Conservation (phyloP, 2,888 invertebrate genomes). For the Emesis russula region DNA sequence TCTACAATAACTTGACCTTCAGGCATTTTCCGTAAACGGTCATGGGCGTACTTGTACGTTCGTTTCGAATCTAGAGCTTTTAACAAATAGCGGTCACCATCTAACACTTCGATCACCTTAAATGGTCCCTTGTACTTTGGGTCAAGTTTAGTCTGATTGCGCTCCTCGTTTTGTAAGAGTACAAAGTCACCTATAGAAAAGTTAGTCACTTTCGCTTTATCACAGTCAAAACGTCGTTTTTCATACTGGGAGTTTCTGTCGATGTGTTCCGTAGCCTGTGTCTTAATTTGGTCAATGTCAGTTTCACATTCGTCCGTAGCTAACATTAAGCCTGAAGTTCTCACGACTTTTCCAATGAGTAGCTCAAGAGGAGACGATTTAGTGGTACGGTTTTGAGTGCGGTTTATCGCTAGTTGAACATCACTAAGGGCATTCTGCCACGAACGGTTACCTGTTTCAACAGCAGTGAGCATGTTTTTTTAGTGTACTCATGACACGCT, state of each 20-base stretch:
- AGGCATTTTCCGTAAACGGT: constrained; percentile 49
- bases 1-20: no score
- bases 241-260: no score
- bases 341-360: neutral
- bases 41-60: constrained; percentile 77
- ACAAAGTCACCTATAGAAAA: no score
- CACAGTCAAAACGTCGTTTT: no score
- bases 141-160: constrained; percentile 43
- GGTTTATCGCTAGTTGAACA: constrained; percentile 1
- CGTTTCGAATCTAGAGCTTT: constrained; percentile 66
- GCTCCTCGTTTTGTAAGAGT: neutral
- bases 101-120: constrained; percentile 62
- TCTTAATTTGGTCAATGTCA: no score
- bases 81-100: constrained; percentile 60
- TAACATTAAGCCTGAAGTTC: neutral
- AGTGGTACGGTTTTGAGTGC: neutral
- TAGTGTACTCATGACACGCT: no score
- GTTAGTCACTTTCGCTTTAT: no score
- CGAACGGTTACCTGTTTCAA: neutral
- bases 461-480: neutral
- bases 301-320: no score
- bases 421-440: neutral
- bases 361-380: neutral
- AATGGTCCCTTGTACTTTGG: constrained; percentile 65
- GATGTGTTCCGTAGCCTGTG: no score